A percentile compares a stretch with the other conserved stretches of the same genome.
Evolutionary conservation across 2,888 invertebrate species (phyloP).

Genomic region (Phania funesta): DNA sequence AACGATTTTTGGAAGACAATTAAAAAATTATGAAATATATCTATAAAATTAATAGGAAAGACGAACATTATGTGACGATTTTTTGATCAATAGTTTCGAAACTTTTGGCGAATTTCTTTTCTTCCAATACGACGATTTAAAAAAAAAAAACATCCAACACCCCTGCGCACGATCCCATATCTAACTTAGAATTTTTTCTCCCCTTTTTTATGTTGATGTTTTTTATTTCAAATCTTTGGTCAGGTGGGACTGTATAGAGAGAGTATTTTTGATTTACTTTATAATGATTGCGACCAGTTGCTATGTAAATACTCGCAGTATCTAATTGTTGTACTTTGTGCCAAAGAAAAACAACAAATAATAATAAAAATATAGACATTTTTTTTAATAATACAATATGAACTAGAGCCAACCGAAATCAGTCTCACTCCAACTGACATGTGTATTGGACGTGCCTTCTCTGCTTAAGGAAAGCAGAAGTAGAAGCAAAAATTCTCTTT

Average conservation of each 20-base stretch:
- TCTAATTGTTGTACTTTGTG: slow-evolving; percentile 61
- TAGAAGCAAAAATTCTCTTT: slow-evolving; percentile 18
- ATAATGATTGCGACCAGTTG: slow-evolving; percentile 16
- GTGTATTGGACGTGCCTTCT: slow-evolving; percentile 74
- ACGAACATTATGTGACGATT: too few species aligned
- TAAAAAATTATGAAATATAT: too few species aligned
- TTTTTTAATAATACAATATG: slow-evolving; percentile 40
- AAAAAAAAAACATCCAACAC: too few species aligned
- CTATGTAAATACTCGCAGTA: too few species aligned
- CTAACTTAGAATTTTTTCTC: too few species aligned
- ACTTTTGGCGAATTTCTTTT: too few species aligned
- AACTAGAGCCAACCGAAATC: slow-evolving; percentile 58
- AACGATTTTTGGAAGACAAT: too few species aligned
- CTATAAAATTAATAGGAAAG: too few species aligned
- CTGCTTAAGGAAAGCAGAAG: slow-evolving; percentile 40
- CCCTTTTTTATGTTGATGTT: too few species aligned
- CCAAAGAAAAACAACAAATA: background rate
- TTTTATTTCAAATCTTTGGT: background rate
- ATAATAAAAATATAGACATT: slow-evolving; percentile 10
- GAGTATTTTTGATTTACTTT: slow-evolving; percentile 1
- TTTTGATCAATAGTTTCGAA: too few species aligned
- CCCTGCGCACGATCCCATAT: too few species aligned
- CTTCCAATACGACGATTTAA: too few species aligned
- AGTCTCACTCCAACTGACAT: slow-evolving; percentile 79
- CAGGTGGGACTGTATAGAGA: background rate